Evolutionary conservation across 2,888 invertebrate genomes (phyloP), one percentile per base, ranked within the genome.

Genomic region (Dynastes tityus): DNA sequence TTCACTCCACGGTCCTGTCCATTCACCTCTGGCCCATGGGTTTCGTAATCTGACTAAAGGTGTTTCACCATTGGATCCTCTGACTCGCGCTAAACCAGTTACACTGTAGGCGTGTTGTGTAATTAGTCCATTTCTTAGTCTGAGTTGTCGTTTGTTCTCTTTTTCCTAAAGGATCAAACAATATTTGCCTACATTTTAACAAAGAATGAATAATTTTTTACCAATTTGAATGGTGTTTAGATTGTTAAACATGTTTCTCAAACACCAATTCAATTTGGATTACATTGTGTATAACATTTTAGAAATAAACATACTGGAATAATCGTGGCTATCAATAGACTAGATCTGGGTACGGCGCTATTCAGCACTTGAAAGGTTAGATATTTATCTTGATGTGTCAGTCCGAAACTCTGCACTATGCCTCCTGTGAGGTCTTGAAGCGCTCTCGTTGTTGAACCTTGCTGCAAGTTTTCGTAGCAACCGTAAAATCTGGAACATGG

Each of bases 351-450:
- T 83, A 94, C 92, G 80, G 93, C 94, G 80, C 93, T 92, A 87
- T 92, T 92, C 76, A 94, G 89, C 68, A 90, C 88, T 89, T 92
- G 93, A 85, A 92, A 91, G 40, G 94, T 92, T 80, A 94, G 90
- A 85, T 92, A 92, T 79, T 91, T 90, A 85, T 93, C 92, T 86
- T 92, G 92, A 80, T 91, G 90, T 78, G 91, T 91, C 80, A 94
- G 90, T 75, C 91, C 90, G 88, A 94, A 94, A 87, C 94, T 93
- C 89, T 95, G 95, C 81, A 94, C 94, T 82, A 95, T 92, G 76
- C 95, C 95, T 67, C 95, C 95, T 3, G 94, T 93, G 81, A 95
- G 89, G 85, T 94, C 94, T 88, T 94, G 93, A 82, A 94, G 91
- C 9, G 94, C 94, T 85, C 94, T 90, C 55, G 94, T 93, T 77